Evolutionary conservation across 2,113 vertebrate genomes (phyloP), one percentile per base, ranked within the genome.

Genomic region (Lepus timidus): DNA sequence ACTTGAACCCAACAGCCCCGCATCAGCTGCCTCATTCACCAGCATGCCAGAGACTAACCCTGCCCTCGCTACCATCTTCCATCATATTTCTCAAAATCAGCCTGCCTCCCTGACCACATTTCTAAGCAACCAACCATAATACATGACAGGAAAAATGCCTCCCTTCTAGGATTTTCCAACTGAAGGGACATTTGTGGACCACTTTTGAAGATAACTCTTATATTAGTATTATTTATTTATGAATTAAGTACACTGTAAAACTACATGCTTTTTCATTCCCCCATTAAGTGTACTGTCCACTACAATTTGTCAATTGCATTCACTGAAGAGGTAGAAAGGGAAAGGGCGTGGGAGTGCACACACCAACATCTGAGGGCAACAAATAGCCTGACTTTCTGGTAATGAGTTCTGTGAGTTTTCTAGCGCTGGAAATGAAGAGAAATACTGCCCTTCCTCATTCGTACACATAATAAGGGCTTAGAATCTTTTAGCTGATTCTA

Each of bases 301-400:
- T 61, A 52, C 0, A 80, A 19, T 9, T 9, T 76, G 19, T 62
- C 19, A 71, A 4, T 74, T 68, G 31, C 27, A 73, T 64, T 86
- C 12, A 58, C 55, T 58, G 55, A 58, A 58, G 55, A 58, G 4
- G 19, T 14, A 58, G 55, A 58, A 58, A 58, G 55, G 55, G 55
- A 58, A 58, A 58, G 17, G 55, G 55, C 6, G 17, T 16, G 55
- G 13, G 55, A 19, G 55, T 17, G 55, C 14, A 58, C 14, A 58
- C 4, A 58, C 55, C 70, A 17, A 86, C 82, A 89, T 83, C 88
- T 94, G 62, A 64, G 33, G 64, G 55, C 76, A 95, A 90, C 49
- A 93, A 95, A 95, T 68, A 84, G 31, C 51, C 71, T 85, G 78
- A 39, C 62, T 93, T 93, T 79, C 87, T 80, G 58, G 75, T 85